phyloP scores from a whole-genome alignment of 2,888 invertebrate genomes.

The Beris morrisii region DNA sequence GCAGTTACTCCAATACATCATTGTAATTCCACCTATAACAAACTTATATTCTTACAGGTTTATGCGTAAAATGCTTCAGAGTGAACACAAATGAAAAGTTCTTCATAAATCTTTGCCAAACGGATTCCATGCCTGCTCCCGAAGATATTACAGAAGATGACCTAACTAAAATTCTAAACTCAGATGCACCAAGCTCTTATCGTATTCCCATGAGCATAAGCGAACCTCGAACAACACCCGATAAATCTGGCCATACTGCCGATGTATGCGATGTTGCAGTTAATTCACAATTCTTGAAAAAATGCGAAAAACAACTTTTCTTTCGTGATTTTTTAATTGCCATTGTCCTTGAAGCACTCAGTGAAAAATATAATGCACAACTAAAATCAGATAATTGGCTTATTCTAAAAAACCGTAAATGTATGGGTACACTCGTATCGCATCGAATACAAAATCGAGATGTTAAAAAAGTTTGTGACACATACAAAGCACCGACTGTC shows the following conservation, averaged over 20 bases:
- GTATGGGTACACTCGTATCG: conserved; percentile 70
- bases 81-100: conserved; percentile 69
- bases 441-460: conserved; percentile 76
- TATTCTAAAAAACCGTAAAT: conserved; percentile 72
- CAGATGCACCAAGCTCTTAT: conserved; percentile 70
- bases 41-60: conserved; percentile 59
- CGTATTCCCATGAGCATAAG: conserved; percentile 91
- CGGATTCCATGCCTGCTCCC: conserved; percentile 74
- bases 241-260: conserved; percentile 74
- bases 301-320: conserved; percentile 68
- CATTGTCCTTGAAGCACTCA: conserved; percentile 76
- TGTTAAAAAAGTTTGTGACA: conserved; percentile 57
- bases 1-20: too few species aligned
- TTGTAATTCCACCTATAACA: too few species aligned
- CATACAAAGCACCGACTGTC: conserved; percentile 40
- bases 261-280: conserved; percentile 83
- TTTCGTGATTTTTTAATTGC: conserved; percentile 81
- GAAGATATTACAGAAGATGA: conserved; percentile 72
- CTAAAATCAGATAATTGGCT: conserved; percentile 68
- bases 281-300: conserved; percentile 74
- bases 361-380: conserved; percentile 75
- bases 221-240: conserved; percentile 73
- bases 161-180: conserved; percentile 66
- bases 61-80: conserved; percentile 76
- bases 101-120: conserved; percentile 84